These are phyloP conservation scores for Psittacus erithacus DNA, from an alignment of 2,113 vertebrate species.

Conservation along the genomic window DNA sequence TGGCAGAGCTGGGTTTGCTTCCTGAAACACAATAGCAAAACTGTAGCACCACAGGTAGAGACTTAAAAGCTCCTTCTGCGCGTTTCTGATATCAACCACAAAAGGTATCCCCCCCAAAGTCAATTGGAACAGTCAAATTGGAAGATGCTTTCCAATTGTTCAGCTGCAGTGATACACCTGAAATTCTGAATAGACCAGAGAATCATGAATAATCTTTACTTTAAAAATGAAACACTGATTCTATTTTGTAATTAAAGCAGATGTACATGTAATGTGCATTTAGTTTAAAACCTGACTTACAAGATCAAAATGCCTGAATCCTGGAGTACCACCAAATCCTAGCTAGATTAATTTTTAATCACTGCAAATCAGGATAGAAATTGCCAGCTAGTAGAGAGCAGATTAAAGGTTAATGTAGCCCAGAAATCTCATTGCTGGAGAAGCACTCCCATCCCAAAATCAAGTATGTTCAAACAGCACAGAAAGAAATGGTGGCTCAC, in stretches of 20 bases:
- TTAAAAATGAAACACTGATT: neutral
- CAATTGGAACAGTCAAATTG: neutral
- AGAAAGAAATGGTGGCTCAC: neutral
- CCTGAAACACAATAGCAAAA: neutral
- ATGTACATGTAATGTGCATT: neutral
- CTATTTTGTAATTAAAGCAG: neutral
- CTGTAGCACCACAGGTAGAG: accelerated
- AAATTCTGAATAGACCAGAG: neutral
- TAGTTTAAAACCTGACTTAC: constrained; percentile 33
- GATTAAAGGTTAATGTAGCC: neutral
- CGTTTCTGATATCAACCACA: neutral
- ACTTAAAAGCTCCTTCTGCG: neutral
- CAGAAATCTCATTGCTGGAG: neutral
- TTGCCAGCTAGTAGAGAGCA: neutral
- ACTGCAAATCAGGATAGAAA: constrained; percentile 16
- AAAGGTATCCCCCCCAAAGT: neutral
- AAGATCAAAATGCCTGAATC: constrained; percentile 20
- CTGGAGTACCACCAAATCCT: constrained; percentile 9
- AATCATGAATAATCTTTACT: neutral
- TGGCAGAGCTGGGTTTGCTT: neutral
- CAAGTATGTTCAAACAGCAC: neutral
- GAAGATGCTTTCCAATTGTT: neutral
- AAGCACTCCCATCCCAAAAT: neutral
- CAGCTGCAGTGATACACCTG: neutral
- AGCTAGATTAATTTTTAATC: constrained; percentile 37